These are phyloP conservation scores for Epinephelus moara DNA, from an alignment of 2,113 vertebrate genomes.

Conservation along the genomic window DNA sequence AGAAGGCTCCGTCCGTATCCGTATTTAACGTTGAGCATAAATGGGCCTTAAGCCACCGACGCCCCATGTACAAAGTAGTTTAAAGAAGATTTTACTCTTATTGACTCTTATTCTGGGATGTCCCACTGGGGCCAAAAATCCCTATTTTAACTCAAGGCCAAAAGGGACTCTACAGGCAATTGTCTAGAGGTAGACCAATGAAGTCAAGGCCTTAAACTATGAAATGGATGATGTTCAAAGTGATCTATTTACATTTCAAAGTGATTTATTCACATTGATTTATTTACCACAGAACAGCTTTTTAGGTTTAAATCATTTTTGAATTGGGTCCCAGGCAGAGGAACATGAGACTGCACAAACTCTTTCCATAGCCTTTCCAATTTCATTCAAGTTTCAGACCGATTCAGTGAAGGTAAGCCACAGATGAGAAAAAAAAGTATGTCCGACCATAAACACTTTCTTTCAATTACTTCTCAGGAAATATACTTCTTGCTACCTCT, in stretches of 20 bases:
- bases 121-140: too few species aligned
- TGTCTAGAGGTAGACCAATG: too few species aligned
- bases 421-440: neutral
- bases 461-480: conserved; percentile 30
- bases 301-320: neutral
- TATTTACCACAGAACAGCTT: neutral
- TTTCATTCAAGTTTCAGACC: conserved; percentile 6
- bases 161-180: too few species aligned
- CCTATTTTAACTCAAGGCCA: too few species aligned
- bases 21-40: too few species aligned
- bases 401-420: neutral
- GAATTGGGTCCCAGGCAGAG: neutral
- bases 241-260: neutral
- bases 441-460: neutral
- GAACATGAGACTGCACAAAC: neutral
- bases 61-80: too few species aligned
- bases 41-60: too few species aligned
- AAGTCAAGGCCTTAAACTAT: neutral
- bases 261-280: neutral
- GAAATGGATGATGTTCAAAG: neutral
- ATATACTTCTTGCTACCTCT: conserved; percentile 3
- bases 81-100: too few species aligned
- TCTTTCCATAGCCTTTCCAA: neutral
- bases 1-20: too few species aligned
- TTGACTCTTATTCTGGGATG: too few species aligned